Evolutionary conservation across 2,113 vertebrate genomes (phyloP), one percentile per base, ranked within the genome.

Genomic region (Pyxicephalus adspersus): DNA sequence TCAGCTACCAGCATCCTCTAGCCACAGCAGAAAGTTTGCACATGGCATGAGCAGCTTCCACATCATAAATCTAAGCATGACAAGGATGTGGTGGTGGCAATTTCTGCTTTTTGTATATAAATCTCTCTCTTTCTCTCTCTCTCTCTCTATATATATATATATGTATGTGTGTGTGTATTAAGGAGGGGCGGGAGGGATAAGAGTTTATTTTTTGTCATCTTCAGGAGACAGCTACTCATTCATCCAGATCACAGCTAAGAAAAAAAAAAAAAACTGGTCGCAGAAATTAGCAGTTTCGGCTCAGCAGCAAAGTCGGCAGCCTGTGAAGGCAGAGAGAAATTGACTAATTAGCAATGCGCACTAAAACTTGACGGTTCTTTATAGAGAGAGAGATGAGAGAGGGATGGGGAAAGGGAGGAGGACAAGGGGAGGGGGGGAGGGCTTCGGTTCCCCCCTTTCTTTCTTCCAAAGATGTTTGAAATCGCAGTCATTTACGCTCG

Each of bases 301-400:
- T 99, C 96, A 98, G 96, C 97, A 97, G 96, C 96, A 96, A 95
- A 98, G 97, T 96, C 98, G 96, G 96, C 97, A 97, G 97, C 95
- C 97, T 99, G 98, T 99, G 98, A 99, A 99, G 98, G 98, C 97
- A 98, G 96, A 99, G 97, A 99, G 98, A 99, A 99, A 99, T 99
- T 99, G 98, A 99, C 98, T 99, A 99, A 99, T 99, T 99, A 99
- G 98, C 98, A 99, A 99, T 99, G 96, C 97, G 98, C 98, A 99
- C 97, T 99, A 99, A 99, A 99, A 99, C 98, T 99, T 99, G 98
- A 99, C 98, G 97, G 95, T 99, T 99, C 98, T 98, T 98, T 98
- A 98, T 98, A 98, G 96, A 98, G 96, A 96, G 94, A 95, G 90
- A 89, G 88, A 90, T 89, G 89, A 91, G 90, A 97, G 96, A 95